Evolutionary conservation across 2,888 invertebrate genomes (phyloP).

Genomic region (Ochlodes sylvanus): DNA sequence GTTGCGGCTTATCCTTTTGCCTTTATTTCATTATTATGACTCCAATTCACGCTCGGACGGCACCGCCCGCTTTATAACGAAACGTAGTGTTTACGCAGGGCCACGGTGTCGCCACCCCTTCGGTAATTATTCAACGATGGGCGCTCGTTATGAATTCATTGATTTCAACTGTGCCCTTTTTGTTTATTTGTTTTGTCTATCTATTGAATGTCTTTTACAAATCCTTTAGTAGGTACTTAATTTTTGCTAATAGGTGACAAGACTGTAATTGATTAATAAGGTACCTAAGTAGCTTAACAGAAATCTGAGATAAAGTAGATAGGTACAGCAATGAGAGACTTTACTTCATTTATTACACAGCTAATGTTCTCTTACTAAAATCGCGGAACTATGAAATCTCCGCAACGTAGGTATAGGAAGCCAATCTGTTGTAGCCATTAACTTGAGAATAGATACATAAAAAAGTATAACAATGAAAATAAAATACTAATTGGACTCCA

Average conservation of each 20-base stretch:
- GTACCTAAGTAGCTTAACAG: too few species aligned
- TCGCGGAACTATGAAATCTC: too few species aligned
- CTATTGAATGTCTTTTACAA: background rate
- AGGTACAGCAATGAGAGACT: too few species aligned
- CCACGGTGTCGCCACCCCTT: constrained; percentile 32
- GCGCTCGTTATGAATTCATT: constrained; percentile 35
- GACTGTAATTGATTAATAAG: too few species aligned
- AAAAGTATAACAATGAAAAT: background rate
- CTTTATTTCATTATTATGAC: constrained; percentile 64
- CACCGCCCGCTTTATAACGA: constrained; percentile 54
- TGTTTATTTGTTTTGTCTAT: constrained; percentile 21
- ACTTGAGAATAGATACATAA: background rate
- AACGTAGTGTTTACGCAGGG: constrained; percentile 45
- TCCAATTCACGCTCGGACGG: constrained; percentile 54
- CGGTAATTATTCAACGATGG: constrained; percentile 35
- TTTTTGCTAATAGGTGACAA: too few species aligned
- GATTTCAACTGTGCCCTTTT: constrained; percentile 30
- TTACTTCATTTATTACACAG: too few species aligned
- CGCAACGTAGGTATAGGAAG: background rate
- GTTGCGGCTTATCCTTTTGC: constrained; percentile 53
- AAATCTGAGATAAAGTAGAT: too few species aligned
- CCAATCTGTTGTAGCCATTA: background rate
- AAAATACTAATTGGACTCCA: background rate
- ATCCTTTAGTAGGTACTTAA: too few species aligned
- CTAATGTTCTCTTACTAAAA: too few species aligned